These are phyloP conservation scores for Drosophila melanica DNA, from an alignment of 1,140 invertebrate species.

Conservation along the genomic window DNA sequence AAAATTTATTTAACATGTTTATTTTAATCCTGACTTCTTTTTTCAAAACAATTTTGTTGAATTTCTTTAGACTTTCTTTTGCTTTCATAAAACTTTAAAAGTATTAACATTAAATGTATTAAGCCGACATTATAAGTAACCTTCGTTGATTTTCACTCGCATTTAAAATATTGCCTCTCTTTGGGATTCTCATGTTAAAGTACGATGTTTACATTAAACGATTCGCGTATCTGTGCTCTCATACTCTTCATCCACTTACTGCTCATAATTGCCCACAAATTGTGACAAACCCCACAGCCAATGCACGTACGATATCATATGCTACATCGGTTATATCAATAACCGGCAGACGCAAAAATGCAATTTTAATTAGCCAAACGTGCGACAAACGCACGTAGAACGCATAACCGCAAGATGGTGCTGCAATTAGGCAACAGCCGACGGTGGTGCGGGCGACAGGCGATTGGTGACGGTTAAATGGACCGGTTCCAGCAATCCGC, in stretches of 20 bases:
- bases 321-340: constrained; percentile 64
- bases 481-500: constrained; percentile 1
- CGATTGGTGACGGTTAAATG: not conserved
- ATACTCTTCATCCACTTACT: not conserved
- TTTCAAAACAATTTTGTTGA: too few relatives aligned
- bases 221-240: not conserved
- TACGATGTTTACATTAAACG: not conserved
- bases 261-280: constrained; percentile 20
- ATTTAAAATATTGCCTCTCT: not conserved
- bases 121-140: too few relatives aligned
- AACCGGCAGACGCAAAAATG: constrained; percentile 67
- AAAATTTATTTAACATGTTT: not conserved
- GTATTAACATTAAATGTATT: too few relatives aligned
- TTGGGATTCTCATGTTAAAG: not conserved
- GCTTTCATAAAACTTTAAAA: too few relatives aligned
- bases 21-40: too few relatives aligned
- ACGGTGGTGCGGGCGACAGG: not conserved
- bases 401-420: constrained; percentile 78
- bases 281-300: not conserved
- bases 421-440: constrained; percentile 69
- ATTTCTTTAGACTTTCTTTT: too few relatives aligned
- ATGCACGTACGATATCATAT: constrained; percentile 34
- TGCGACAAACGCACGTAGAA: constrained; percentile 78
- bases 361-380: constrained; percentile 80
- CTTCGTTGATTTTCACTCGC: too few relatives aligned